Percentiles rank a stretch among this genome's conserved stretches.
phyloP scores from a whole-genome alignment of 1,140 invertebrate species.

The Pseudomyrmex pallidus region DNA sequence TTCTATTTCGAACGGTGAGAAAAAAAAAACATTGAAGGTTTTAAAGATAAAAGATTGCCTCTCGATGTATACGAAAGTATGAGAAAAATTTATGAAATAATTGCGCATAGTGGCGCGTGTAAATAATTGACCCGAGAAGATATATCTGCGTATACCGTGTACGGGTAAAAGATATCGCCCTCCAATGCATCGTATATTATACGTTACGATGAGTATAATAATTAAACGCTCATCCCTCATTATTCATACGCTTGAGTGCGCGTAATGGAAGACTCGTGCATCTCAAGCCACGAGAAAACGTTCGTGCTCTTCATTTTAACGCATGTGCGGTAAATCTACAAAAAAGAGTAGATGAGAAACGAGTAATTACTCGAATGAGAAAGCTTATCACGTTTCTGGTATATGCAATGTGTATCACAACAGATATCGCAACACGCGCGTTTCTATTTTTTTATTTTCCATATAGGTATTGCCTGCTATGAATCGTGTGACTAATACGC shows the following conservation, averaged over 20 bases:
- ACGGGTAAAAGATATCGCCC: constrained; percentile 52
- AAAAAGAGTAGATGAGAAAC: constrained; percentile 54
- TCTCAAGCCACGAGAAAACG: constrained; percentile 30
- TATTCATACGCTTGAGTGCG: constrained; percentile 56
- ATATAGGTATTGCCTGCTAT: constrained; percentile 1
- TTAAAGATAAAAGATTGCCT: neutral
- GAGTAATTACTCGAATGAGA: constrained; percentile 54
- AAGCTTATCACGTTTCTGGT: constrained; percentile 52
- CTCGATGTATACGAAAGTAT: neutral
- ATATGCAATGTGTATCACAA: constrained; percentile 49
- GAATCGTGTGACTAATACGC: constrained; percentile 47
- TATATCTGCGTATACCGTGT: constrained; percentile 39
- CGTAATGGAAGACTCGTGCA: constrained; percentile 56
- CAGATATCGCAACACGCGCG: constrained; percentile 21
- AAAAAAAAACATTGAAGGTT: too few species aligned
- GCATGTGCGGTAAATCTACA: constrained; percentile 55
- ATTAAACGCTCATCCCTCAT: constrained; percentile 60
- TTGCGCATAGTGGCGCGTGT: constrained; percentile 21
- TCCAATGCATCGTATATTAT: constrained; percentile 49
- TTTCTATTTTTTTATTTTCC: constrained; percentile 49
- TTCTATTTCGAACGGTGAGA: too few species aligned
- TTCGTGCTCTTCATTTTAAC: constrained; percentile 58
- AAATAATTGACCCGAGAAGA: constrained; percentile 58
- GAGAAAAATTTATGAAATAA: neutral
- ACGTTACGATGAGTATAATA: constrained; percentile 62